Conservation (phyloP, 1,140 invertebrate genomes). For the Lordiphosa mommai region DNA sequence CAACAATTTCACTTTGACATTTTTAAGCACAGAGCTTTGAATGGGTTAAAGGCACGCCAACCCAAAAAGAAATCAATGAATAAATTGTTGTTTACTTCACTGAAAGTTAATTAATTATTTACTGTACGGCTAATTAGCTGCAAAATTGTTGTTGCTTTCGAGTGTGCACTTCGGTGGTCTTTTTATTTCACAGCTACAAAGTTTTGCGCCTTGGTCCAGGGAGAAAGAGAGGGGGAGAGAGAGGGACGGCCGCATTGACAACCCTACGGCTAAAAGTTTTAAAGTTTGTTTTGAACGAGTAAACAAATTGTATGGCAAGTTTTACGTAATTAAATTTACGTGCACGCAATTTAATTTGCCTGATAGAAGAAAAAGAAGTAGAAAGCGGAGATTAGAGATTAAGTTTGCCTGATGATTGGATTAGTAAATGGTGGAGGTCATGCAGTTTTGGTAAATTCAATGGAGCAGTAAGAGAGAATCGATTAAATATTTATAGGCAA, state of each 20-base stretch:
- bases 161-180: conserved; percentile 39
- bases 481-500: not conserved
- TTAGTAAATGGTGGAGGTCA: conserved; percentile 6
- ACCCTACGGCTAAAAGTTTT: conserved; percentile 55
- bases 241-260: conserved; percentile 44
- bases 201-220: conserved; percentile 28
- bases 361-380: not conserved
- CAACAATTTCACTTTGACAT: conserved; percentile 40
- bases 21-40: conserved; percentile 50
- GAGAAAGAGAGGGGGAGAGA: not conserved
- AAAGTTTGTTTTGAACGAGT: conserved; percentile 75
- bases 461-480: not conserved
- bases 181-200: conserved; percentile 21
- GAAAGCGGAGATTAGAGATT: conserved; percentile 10
- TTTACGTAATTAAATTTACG: conserved; percentile 72
- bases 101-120: conserved; percentile 66
- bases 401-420: conserved; percentile 15
- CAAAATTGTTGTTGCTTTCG: conserved; percentile 48
- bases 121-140: conserved; percentile 58
- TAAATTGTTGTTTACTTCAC: conserved; percentile 17
- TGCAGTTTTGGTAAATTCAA: not conserved
- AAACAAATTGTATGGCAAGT: conserved; percentile 68
- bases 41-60: conserved; percentile 56
- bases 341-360: conserved; percentile 66
- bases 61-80: conserved; percentile 21